Base-by-base conservation (phyloP, 2,797 vertebrate genomes). In the Silurus aristotelis region DNA sequence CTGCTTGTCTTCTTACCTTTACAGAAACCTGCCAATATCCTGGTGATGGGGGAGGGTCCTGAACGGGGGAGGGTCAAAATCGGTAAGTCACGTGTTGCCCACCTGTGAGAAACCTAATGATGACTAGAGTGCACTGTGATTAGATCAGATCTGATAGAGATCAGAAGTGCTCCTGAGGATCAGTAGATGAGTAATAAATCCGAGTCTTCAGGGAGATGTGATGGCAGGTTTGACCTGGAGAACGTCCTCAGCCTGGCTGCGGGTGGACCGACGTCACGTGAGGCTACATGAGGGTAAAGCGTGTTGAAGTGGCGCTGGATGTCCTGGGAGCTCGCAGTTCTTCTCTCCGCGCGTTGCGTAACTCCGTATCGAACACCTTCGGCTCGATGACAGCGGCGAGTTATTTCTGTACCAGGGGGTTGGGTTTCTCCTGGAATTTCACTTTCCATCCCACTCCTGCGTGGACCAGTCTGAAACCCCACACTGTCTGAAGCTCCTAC, bases 1-100 rank as follows among this genome's bases (percentile, higher is more conserved):
- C 55, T 66, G 71, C 61, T 48, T 66, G 5, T 72, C 76, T 76
- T 76, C 10, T 77, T 67, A 84, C 55, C 78, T 20, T 84, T 93
- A 63, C 94, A 99, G 98, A 99, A 99, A 96, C 98, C 98, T 93
- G 98, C 98, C 85, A 99, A 99, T 94, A 99, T 99, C 95, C 94
- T 99, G 94, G 98, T 99, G 92, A 99, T 99, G 98, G 98, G 98
- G 88, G 98, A 99, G 94, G 98, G 98, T 88, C 96, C 94, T 1
- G 98, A 99, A 92, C 95, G 97, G 93, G 98, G 97, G 94, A 93
- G 98, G 94, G 98, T 99, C 89, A 99, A 99, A 96, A 99, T 99
- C 89, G 98, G 98, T 99, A 95, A 94, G 92, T 73, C 81, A 46
- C 81, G 2, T 46, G 56, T n/a, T 13, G 22, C 22, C 56, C 5